Evolutionary conservation across 2,113 vertebrate genomes (phyloP).

Genomic region (Poeciliopsis retropinna): DNA sequence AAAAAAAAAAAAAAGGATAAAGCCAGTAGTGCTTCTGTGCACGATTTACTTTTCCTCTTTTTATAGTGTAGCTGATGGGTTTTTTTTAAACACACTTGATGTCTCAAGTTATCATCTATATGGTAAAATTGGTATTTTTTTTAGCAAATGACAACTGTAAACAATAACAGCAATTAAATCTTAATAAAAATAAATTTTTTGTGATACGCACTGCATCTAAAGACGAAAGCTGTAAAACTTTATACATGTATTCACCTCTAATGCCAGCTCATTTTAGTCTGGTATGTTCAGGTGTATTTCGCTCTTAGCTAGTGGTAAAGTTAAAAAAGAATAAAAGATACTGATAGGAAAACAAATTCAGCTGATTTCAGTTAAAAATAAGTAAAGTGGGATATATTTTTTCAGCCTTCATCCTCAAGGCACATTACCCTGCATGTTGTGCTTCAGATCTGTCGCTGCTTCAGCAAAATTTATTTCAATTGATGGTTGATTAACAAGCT

Average conservation of each 20-base stretch:
- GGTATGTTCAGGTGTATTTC: not conserved
- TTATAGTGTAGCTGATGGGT: not conserved
- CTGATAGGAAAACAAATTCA: not conserved
- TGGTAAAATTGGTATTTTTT: not conserved
- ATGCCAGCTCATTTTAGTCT: not conserved
- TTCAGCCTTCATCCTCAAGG: too few species aligned
- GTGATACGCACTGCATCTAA: not conserved
- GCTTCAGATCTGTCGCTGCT: too few species aligned
- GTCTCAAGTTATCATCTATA: not conserved
- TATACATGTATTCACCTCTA: not conserved
- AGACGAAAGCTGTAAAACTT: too few species aligned
- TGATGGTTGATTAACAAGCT: too few species aligned
- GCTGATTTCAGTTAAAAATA: not conserved
- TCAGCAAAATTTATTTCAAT: too few species aligned
- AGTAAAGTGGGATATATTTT: not conserved
- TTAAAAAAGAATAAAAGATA: too few species aligned
- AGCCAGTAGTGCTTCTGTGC: too few species aligned
- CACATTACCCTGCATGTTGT: too few species aligned
- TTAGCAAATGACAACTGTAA: not conserved
- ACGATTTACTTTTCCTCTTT: too few species aligned
- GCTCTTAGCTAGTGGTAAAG: too few species aligned
- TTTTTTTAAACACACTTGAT: not conserved
- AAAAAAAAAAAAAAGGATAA: too few species aligned
- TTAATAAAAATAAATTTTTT: not conserved
- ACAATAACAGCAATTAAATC: not conserved